These are phyloP conservation scores for Leucopternis melanops DNA, from an alignment of 2,113 vertebrate genomes.

Conservation along the genomic window DNA sequence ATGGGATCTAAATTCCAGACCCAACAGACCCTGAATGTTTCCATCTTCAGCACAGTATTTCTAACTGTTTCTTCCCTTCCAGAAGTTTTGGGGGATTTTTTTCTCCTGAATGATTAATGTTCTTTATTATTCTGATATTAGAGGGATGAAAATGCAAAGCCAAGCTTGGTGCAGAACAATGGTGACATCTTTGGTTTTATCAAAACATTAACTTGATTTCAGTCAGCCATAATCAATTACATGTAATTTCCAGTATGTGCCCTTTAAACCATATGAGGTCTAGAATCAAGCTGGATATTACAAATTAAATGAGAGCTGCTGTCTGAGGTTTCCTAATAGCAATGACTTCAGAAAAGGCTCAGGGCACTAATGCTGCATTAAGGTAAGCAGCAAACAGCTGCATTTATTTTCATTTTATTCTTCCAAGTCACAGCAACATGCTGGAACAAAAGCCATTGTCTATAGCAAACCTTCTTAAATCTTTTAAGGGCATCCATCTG, in stretches of 20 bases:
- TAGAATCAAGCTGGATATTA: not conserved
- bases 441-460: no score
- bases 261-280: not conserved
- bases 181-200: not conserved
- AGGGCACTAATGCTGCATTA: no score
- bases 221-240: conserved; percentile 2
- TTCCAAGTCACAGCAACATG: no score
- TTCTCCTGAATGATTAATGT: not conserved
- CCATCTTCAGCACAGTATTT: not conserved
- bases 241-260: not conserved
- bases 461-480: no score
- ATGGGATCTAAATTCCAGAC: not conserved
- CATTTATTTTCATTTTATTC: no score
- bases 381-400: no score
- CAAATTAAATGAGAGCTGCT: not conserved
- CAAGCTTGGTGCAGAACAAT: not conserved
- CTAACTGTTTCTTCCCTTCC: not conserved
- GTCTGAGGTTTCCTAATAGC: not conserved
- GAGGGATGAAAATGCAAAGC: not conserved
- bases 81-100: not conserved
- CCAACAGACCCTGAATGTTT: not conserved
- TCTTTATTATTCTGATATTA: not conserved
- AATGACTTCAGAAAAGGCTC: not conserved
- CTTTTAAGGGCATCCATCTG: no score
- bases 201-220: conserved; percentile 19